phyloP scores from a whole-genome alignment of 2,113 vertebrate genomes.

The Apaloderma vittatum region DNA sequence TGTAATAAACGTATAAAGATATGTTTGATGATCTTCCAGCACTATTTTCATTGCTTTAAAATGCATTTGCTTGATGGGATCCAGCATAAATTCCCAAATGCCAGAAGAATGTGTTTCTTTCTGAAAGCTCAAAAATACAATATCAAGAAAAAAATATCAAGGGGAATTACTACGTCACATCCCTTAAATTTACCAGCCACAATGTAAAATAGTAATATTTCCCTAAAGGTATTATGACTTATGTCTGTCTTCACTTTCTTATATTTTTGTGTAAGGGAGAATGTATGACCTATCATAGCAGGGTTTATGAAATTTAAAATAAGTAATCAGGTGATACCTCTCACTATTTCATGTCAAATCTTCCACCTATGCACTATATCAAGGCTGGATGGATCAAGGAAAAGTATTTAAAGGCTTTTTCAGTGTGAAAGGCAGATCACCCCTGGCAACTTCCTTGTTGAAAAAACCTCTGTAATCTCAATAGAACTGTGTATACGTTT shows the following conservation, averaged over 20 bases:
- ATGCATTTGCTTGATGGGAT: neutral
- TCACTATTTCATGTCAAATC: neutral
- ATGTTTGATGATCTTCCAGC: neutral
- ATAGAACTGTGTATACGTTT: neutral
- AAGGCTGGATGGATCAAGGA: neutral
- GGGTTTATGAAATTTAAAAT: neutral
- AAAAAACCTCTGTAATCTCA: neutral
- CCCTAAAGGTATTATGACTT: neutral
- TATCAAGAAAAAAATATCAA: neutral
- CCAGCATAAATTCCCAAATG: neutral
- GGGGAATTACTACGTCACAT: neutral
- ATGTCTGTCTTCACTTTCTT: neutral
- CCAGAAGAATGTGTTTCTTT: neutral
- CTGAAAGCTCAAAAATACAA: neutral
- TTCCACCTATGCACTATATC: neutral
- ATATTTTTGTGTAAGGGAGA: neutral
- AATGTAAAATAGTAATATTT: neutral
- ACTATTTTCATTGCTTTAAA: neutral
- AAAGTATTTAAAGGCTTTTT: neutral
- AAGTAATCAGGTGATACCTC: neutral
- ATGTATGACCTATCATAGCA: neutral
- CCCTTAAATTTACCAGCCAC: neutral
- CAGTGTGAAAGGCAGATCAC: neutral
- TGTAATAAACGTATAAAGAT: neutral
- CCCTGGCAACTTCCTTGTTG: neutral